Evolutionary conservation across 2,797 vertebrate genomes (phyloP).

Genomic region (Ceryle rudis): DNA sequence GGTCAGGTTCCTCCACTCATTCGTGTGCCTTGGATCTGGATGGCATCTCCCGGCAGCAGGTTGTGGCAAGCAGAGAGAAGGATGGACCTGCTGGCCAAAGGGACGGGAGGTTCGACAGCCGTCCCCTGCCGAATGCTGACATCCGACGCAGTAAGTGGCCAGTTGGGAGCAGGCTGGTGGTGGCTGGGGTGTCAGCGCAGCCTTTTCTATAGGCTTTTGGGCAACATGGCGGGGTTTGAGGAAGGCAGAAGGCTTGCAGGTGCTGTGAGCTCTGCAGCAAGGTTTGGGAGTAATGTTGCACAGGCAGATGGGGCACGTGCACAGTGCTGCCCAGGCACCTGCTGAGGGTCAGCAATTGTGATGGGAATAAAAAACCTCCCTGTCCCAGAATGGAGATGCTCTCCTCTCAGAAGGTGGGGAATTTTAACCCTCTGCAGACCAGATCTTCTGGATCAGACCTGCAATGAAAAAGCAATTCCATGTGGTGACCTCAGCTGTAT

Average conservation of each 20-base stretch:
- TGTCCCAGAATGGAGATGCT: neutral
- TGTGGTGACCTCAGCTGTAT: neutral
- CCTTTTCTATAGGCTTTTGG: neutral
- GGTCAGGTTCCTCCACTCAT: conserved; percentile 81
- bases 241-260: neutral
- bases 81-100: conserved; percentile 75
- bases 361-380: neutral
- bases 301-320: neutral
- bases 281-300: neutral
- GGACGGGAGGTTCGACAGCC: conserved; percentile 69
- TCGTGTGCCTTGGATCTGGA: conserved; percentile 90
- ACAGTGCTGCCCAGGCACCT: neutral
- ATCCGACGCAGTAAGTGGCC: conserved; percentile 83
- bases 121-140: conserved; percentile 63
- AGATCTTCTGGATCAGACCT: neutral
- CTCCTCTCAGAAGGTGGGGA: neutral
- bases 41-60: conserved; percentile 85
- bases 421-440: neutral
- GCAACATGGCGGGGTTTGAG: rapidly evolving
- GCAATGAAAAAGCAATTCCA: neutral
- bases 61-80: conserved; percentile 75
- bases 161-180: rapidly evolving
- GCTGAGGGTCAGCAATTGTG: neutral
- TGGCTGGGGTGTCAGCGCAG: neutral
- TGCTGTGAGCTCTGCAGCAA: neutral